Evolutionary conservation across 1,140 invertebrate genomes (phyloP).

Genomic region (fruit fly (Drosophila melanogaster)): Release_6_plus_ISO1_MT NC_004354.4:22600501-22601000

Average conservation of each 20-base stretch:
- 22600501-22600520: constrained; percentile 84
- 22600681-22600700: constrained; percentile 8
- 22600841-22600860: constrained; percentile 78
- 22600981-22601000: constrained; percentile 64
- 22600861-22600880: constrained; percentile 77
- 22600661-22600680: constrained; percentile 22
- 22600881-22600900: constrained; percentile 36
- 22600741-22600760: constrained; percentile 81
- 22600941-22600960: constrained; percentile 81
- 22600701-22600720: constrained; percentile 6
- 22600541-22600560: constrained; percentile 70
- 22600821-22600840: constrained; percentile 72
- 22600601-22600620: background rate
- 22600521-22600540: constrained; percentile 77
- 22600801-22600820: constrained; percentile 78
- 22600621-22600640: too few relatives aligned
- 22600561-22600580: constrained; percentile 12
- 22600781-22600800: constrained; percentile 81
- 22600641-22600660: background rate
- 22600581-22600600: background rate
- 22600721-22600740: constrained; percentile 79
- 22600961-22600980: constrained; percentile 59
- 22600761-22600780: constrained; percentile 82
- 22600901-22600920: constrained; percentile 54
- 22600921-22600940: constrained; percentile 76